Percentiles rank a stretch among this genome's conserved stretches.
phyloP scores from a whole-genome alignment of 1,140 invertebrate species.

The Meloidogyne hapla region DNA sequence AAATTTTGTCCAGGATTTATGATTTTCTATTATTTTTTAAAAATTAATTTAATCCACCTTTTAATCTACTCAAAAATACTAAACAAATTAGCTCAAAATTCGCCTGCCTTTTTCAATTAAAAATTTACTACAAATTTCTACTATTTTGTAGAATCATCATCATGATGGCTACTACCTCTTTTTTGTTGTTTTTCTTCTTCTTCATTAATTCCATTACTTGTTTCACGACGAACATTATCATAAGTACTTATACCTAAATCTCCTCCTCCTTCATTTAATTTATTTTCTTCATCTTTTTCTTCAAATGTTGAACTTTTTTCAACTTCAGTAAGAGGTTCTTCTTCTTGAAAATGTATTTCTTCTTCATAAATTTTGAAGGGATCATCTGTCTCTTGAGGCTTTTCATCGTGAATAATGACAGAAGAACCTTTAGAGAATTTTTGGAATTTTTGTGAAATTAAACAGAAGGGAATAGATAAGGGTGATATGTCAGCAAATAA shows the following conservation, averaged over 20 bases:
- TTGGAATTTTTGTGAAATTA: background rate
- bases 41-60: too few relatives aligned
- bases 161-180: background rate
- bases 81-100: background rate
- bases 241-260: background rate
- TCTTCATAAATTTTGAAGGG: slow-evolving; percentile 3
- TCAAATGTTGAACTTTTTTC: slow-evolving; percentile 2
- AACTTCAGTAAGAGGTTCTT: background rate
- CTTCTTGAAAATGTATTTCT: background rate
- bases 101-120: background rate
- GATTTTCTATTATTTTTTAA: too few relatives aligned
- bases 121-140: background rate
- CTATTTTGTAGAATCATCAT: background rate
- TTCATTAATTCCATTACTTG: background rate
- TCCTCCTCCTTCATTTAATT: background rate
- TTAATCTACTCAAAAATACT: too few relatives aligned
- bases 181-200: background rate
- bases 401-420: slow-evolving; percentile 6
- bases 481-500: slow-evolving; percentile 1
- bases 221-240: background rate
- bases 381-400: background rate
- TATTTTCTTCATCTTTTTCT: background rate
- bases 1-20: too few relatives aligned
- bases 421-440: background rate
- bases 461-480: too few relatives aligned